Base-by-base conservation (phyloP, 1,140 invertebrate genomes). In the Sogatella furcifera region DNA sequence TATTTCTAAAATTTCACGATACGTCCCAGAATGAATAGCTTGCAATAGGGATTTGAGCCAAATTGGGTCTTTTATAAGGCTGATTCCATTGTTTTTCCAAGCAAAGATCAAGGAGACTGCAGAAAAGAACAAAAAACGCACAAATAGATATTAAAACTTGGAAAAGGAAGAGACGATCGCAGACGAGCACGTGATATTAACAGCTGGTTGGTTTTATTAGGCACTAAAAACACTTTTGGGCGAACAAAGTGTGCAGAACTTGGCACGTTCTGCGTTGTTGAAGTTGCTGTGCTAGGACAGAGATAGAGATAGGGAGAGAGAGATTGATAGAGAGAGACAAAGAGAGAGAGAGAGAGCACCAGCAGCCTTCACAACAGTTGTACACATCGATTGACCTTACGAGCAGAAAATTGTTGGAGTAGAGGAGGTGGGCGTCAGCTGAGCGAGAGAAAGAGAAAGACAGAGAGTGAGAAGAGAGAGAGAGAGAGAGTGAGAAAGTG, bases 361-460 rank as follows among this genome's bases (percentile, higher is more conserved):
- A 22, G 15, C 19, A 24, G 28, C 55, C 75, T 38, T 38, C 34
- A 38, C 34, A 31, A 31, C 31, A 38, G 34, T 38, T 38, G 34
- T 38, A 38, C 34, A 38, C 34, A 38, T 38, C 34, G 34, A 38
- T 38, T 38, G 34, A 38, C 34, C 34, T 38, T 38, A 38, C 34
- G 34, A 38, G 34, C 34, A 38, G 34, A 38, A 38, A 38, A 38
- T 38, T 38, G 34, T 4, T 38, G 34, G 34, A 38, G 34, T 6
- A 38, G 34, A 38, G 34, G 34, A 11, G 34, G 34, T 38, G 34
- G 34, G 34, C 34, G 34, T 38, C 34, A 38, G 34, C 34, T 38
- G 34, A 38, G 34, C 34, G 31, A 31, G 31, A 5, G 31, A 31
- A 10, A 31, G 34, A 38, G 34, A 38, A 2, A 38, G 5, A 38